Evolutionary conservation across 2,888 invertebrate genomes (phyloP).

Genomic region (Pogonocherus hispidulus): DNA sequence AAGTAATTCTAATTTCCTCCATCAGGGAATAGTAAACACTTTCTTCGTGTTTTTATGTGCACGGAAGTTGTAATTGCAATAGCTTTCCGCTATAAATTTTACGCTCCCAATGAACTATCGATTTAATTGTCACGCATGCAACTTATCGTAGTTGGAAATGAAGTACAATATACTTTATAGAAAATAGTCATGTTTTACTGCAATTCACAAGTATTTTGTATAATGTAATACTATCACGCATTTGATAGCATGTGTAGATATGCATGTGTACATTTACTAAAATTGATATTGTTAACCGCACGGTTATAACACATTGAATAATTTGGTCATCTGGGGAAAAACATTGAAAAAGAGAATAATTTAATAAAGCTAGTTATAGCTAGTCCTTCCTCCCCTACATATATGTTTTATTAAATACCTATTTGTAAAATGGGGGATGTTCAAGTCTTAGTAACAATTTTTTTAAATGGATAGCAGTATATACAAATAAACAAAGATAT

Average conservation of each 20-base stretch:
- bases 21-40: not conserved
- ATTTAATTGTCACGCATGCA: slow-evolving; percentile 27
- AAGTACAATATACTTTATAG: not conserved
- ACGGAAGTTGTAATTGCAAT: slow-evolving; percentile 14
- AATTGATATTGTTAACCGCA: no score
- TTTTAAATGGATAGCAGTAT: no score
- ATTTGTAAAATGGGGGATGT: no score
- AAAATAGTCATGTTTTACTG: slow-evolving; percentile 21
- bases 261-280: no score
- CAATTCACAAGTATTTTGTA: not conserved
- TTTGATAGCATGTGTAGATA: not conserved
- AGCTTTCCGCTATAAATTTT: slow-evolving; percentile 27
- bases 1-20: not conserved
- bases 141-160: not conserved
- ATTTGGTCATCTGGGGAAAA: no score
- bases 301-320: no score
- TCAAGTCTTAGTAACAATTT: no score
- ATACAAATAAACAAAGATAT: no score
- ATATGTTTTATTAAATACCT: no score
- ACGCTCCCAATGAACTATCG: slow-evolving; percentile 23
- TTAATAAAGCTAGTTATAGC: no score
- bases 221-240: not conserved
- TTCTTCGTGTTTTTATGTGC: not conserved
- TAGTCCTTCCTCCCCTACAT: no score
- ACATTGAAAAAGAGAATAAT: no score